These are phyloP conservation scores for Dasypus novemcinctus DNA, from an alignment of 2,113 vertebrate genomes.

Conservation along the genomic window DNA sequence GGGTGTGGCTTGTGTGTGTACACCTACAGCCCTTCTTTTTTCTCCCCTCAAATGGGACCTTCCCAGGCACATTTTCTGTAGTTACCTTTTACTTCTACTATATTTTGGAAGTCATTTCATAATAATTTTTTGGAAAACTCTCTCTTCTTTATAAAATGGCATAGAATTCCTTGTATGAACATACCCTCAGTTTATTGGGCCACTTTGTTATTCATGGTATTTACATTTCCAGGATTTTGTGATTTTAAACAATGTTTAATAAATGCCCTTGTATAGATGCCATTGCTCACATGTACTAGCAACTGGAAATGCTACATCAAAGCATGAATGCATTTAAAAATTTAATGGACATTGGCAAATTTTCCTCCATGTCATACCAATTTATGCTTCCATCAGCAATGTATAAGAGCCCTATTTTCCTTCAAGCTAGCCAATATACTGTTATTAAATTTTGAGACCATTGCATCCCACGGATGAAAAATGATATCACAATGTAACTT, in stretches of 20 bases:
- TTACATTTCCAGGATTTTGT: background rate
- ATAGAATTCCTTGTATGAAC: background rate
- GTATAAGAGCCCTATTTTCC: background rate
- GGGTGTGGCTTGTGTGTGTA: background rate
- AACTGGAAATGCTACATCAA: background rate
- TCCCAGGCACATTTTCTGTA: background rate
- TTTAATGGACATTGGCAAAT: background rate
- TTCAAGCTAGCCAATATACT: background rate
- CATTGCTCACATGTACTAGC: background rate
- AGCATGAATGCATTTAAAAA: background rate
- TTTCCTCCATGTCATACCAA: background rate
- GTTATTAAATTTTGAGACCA: background rate
- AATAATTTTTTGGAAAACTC: background rate
- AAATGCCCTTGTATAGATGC: background rate
- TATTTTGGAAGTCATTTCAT: background rate
- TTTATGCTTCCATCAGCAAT: background rate
- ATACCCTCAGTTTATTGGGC: background rate
- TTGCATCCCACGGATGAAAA: background rate
- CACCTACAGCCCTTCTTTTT: background rate
- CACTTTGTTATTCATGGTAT: background rate
- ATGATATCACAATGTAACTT: background rate
- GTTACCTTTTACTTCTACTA: background rate
- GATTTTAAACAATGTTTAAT: slow-evolving; percentile 11
- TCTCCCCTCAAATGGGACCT: background rate
- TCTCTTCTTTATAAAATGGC: background rate